These are phyloP conservation scores for Caenorhabditis inopinata DNA, from an alignment of 1,140 invertebrate genomes.

Conservation along the genomic window DNA sequence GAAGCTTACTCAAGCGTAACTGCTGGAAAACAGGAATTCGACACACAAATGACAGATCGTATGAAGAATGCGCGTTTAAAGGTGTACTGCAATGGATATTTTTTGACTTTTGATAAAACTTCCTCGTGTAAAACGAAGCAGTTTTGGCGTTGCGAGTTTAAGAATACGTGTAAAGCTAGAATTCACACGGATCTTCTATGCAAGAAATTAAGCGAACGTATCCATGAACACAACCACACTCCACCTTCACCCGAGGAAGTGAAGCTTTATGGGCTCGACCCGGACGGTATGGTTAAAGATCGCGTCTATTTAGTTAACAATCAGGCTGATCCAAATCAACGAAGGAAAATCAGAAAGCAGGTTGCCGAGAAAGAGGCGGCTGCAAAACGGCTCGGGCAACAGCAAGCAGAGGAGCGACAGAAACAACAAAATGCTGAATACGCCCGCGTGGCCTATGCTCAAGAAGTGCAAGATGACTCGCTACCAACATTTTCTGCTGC, in stretches of 20 bases:
- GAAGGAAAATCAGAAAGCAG: neutral
- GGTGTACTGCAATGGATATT: neutral
- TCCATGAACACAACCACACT: neutral
- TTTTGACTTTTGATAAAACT: neutral
- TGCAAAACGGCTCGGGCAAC: neutral
- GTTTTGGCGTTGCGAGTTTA: slow-evolving; percentile 14
- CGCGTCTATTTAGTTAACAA: neutral
- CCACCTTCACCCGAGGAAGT: neutral
- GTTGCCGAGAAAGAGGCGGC: neutral
- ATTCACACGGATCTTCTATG: neutral
- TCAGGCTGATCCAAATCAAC: neutral
- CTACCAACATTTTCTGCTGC: neutral
- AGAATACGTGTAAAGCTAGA: neutral
- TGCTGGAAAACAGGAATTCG: no score
- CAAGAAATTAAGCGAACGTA: neutral
- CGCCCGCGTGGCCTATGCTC: neutral
- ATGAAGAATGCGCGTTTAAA: neutral
- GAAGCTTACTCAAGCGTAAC: no score
- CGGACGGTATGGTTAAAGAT: neutral
- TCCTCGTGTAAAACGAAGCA: neutral
- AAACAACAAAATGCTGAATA: neutral
- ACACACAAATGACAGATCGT: no score
- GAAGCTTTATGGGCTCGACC: neutral
- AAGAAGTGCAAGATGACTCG: neutral
- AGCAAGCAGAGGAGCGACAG: neutral